Base-by-base conservation (phyloP, 1,140 invertebrate species). In the Druon quercuslanigerum region DNA sequence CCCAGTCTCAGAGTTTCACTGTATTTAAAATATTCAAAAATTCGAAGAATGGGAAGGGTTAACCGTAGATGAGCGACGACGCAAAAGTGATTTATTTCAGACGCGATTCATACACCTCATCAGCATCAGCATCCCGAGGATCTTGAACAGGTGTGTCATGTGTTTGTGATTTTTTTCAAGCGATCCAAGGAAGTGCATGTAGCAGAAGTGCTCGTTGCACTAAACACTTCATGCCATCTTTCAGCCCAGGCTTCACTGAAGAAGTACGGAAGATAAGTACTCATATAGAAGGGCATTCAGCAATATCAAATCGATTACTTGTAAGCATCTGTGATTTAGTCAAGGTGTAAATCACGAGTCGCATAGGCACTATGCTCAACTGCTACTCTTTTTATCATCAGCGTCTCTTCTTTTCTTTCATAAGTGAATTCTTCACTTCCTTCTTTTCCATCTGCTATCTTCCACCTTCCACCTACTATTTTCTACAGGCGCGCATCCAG, bases 271-370 rank as follows among this genome's bases (percentile, higher is more conserved):
- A 14, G 6, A 40, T 12, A 66, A 46, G 40, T 7, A 9, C 0
- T 25, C 57, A 12, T 3, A 17, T 20, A 25, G 19, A 57, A 66
- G 20, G 25, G 57, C 57, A 66, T 40, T 56, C 20, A 12, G 25
- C 12, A 66, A 16, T 66, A 66, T 66, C 57, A 25, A 66, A 66
- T 66, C 12, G 25, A 16, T 40, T 54, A 54, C 52, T 17, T 19
- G 11, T 54, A 54, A 17, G 19, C 20, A 13, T 66, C 9, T 46
- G 25, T 57, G 77, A 83, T 85, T 80, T 81, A 79, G 50, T 19
- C 73, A 72, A 81, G 78, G 80, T 80, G 84, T 86, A 86, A 86
- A 86, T 86, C 82, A 86, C 73, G 50, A 40, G 73, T 78, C 72
- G 50, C 72, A 19, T 66, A 73, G 70, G 25, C 72, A 76, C 60